phyloP scores from a whole-genome alignment of 2,888 invertebrate species.

The Melieria picta region DNA sequence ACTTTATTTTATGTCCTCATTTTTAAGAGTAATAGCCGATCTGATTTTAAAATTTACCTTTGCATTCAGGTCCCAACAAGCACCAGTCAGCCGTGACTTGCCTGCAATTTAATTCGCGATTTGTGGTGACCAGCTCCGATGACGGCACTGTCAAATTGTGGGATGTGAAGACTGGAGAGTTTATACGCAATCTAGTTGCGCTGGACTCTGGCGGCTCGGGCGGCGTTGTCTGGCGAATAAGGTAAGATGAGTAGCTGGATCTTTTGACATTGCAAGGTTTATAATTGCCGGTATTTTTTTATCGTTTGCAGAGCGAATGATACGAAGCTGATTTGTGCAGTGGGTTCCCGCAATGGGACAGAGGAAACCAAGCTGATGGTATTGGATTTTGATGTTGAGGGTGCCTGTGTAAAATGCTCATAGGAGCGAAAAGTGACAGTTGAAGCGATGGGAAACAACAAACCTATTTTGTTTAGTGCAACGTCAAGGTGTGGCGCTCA shows the following conservation, averaged over 20 bases:
- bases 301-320: conserved; percentile 77
- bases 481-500: too few relatives aligned
- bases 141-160: conserved; percentile 99
- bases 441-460: conserved; percentile 29
- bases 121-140: conserved; percentile 98
- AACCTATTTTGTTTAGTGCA: neutral
- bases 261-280: neutral
- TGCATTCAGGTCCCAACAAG: conserved; percentile 83
- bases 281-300: neutral
- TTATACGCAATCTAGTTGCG: conserved; percentile 94
- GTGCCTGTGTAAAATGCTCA: conserved; percentile 72
- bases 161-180: conserved; percentile 97
- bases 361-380: conserved; percentile 99
- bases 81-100: conserved; percentile 99
- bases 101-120: conserved; percentile 94
- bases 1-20: neutral
- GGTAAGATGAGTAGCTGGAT: conserved; percentile 58
- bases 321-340: conserved; percentile 97
- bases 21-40: too few relatives aligned
- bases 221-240: conserved; percentile 98
- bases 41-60: too few relatives aligned
- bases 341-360: conserved; percentile 97
- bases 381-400: conserved; percentile 93
- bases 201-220: conserved; percentile 95
- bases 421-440: conserved; percentile 52